Evolutionary conservation across 2,113 vertebrate species (phyloP).

Genomic region (Haliaeetus leucogaster): DNA sequence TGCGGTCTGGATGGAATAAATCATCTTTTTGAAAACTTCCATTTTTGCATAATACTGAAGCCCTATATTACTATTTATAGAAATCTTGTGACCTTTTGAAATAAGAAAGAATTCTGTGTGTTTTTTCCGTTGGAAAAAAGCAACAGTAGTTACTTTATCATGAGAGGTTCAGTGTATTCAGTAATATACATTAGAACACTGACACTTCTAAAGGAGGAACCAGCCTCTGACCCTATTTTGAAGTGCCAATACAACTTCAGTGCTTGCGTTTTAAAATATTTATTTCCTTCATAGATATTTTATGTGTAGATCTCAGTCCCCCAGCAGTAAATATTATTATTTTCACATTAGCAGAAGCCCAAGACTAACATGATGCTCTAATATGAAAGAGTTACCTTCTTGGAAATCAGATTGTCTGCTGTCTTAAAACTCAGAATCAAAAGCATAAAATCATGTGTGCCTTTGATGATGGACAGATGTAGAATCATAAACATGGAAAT

Average conservation of each 20-base stretch:
- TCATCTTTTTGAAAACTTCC: not conserved
- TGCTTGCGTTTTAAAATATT: constrained; percentile 74
- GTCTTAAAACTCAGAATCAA: not conserved
- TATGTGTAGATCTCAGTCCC: constrained; percentile 54
- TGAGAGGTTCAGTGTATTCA: constrained; percentile 26
- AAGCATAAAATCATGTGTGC: not conserved
- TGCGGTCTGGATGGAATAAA: not conserved
- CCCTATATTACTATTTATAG: not conserved
- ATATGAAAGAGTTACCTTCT: not conserved
- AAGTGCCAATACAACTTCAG: constrained; percentile 57
- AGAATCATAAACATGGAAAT: not conserved
- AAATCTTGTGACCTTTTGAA: constrained; percentile 55
- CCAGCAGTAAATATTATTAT: constrained; percentile 53
- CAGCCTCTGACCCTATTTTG: constrained; percentile 68
- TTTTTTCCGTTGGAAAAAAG: constrained; percentile 36
- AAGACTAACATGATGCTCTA: constrained; percentile 45
- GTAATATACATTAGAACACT: constrained; percentile 27
- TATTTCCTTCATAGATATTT: constrained; percentile 76
- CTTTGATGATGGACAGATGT: not conserved
- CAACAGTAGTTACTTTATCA: constrained; percentile 41
- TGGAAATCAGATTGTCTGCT: not conserved
- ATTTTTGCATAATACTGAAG: not conserved
- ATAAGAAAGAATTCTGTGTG: not conserved
- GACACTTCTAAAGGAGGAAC: constrained; percentile 50
- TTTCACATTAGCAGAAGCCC: constrained; percentile 63